Evolutionary conservation across 2,113 vertebrate genomes (phyloP), one percentile per base, ranked within the genome.

Genomic region (Psophia crepitans): DNA sequence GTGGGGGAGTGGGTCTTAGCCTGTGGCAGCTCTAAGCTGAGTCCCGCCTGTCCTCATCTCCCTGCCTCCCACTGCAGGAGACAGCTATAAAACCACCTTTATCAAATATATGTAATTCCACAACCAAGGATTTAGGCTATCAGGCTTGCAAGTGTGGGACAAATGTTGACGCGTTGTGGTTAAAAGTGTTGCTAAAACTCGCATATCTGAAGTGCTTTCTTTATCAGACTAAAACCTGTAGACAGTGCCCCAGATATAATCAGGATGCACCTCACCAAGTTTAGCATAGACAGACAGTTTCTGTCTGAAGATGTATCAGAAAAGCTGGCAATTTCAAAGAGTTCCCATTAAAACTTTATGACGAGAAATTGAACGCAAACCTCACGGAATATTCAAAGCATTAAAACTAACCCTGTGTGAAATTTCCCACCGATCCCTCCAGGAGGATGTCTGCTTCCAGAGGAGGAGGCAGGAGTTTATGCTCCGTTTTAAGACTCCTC

Each of bases 291-390:
- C 70, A 93, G 91, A 79, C 93, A 94, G 33, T 94, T 96, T 95
- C 87, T 92, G 28, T n/a, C 79, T 87, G 78, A 85, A 90, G 93
- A 82, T n/a, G 51, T 76, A 77, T 73, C 84, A n/a, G 89, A 75
- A 70, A 84, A 91, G 32, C 86, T 89, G 88, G 80, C 90, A 71
- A 61, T 97, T 96, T 93, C 84, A 61, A 89, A 90, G 93, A 73
- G 66, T 35, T 83, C 58, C 95, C 93, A 97, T 96, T 97, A 96
- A 96, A 97, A 91, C 81, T 96, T 97, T 96, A 97, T 91, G 89
- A 82, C 19, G 74, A 93, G 94, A 93, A 95, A 96, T 84, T 82
- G 93, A 96, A 94, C 63, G 22, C 86, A 81, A 93, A 87, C 69
- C 66, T 92, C 80, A 44, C n/a, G 13, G 93, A 93, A 84, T 84